Conservation (phyloP, 2,113 vertebrate species). For the Menura novaehollandiae region DNA sequence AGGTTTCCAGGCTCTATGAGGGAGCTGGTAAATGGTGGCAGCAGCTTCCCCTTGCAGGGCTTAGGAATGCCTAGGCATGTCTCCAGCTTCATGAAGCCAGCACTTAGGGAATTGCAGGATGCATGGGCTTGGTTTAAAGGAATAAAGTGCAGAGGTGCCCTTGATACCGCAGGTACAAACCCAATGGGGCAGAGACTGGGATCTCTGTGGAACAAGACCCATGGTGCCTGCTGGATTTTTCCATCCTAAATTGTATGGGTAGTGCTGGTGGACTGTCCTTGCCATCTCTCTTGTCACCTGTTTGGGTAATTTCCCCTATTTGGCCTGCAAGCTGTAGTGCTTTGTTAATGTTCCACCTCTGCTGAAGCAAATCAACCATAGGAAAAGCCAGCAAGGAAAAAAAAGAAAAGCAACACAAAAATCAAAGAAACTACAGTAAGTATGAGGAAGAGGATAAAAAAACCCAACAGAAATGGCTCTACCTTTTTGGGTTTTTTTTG, state of each 20-base stretch:
- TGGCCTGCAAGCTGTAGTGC: not conserved
- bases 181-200: not conserved
- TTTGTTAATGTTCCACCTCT: not conserved
- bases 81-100: not conserved
- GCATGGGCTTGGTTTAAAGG: not conserved
- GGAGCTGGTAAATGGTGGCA: not conserved
- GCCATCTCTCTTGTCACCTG: not conserved
- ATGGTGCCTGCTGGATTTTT: not conserved
- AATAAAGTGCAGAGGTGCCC: fast-evolving
- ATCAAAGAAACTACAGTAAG: not conserved
- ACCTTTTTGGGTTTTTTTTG: not conserved
- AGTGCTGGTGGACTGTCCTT: not conserved
- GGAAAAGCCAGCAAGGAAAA: not conserved
- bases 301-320: not conserved
- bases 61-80: fast-evolving
- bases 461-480: not conserved
- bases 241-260: fast-evolving
- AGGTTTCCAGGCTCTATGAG: not conserved
- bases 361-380: not conserved
- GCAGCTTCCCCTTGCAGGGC: not conserved
- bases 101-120: fast-evolving
- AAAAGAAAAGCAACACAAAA: not conserved
- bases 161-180: not conserved
- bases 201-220: not conserved
- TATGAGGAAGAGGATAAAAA: not conserved